Conservation (phyloP, 2,888 invertebrate species). For the Nemotelus pantherinus region DNA sequence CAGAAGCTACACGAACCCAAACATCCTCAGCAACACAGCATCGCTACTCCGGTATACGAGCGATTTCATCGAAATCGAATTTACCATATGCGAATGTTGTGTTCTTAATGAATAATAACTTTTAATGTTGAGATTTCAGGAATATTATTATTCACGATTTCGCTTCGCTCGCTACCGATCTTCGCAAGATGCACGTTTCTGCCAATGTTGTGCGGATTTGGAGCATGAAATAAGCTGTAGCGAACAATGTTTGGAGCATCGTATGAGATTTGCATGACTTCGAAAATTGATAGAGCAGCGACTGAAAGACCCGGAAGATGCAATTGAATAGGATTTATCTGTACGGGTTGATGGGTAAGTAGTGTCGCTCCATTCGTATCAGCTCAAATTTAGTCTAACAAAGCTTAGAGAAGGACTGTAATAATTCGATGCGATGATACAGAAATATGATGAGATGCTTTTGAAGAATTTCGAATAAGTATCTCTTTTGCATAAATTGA, state of each 20-base stretch:
- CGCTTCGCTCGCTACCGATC: slow-evolving; percentile 32
- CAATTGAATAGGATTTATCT: slow-evolving; percentile 20
- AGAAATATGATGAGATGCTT: too few species aligned
- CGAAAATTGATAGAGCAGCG: neutral
- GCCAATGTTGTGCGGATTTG: slow-evolving; percentile 24
- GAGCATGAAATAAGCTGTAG: slow-evolving; percentile 33
- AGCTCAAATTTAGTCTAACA: too few species aligned
- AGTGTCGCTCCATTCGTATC: neutral
- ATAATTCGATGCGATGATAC: too few species aligned
- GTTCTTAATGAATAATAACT: slow-evolving; percentile 40
- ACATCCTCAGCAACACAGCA: neutral
- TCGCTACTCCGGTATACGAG: neutral
- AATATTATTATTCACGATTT: slow-evolving; percentile 41
- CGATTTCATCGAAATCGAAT: slow-evolving; percentile 23
- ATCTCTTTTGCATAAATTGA: too few species aligned
- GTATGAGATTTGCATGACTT: slow-evolving; percentile 38
- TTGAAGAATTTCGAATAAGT: too few species aligned
- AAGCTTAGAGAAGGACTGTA: too few species aligned
- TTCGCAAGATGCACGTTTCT: slow-evolving; percentile 31
- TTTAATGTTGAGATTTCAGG: slow-evolving; percentile 33
- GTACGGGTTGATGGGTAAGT: neutral
- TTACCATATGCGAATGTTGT: slow-evolving; percentile 15
- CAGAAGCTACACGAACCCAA: slow-evolving; percentile 2
- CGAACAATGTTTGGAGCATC: neutral
- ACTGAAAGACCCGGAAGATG: slow-evolving; percentile 29